phyloP scores from a whole-genome alignment of 2,797 vertebrate species.

The Esox masquinongy region DNA sequence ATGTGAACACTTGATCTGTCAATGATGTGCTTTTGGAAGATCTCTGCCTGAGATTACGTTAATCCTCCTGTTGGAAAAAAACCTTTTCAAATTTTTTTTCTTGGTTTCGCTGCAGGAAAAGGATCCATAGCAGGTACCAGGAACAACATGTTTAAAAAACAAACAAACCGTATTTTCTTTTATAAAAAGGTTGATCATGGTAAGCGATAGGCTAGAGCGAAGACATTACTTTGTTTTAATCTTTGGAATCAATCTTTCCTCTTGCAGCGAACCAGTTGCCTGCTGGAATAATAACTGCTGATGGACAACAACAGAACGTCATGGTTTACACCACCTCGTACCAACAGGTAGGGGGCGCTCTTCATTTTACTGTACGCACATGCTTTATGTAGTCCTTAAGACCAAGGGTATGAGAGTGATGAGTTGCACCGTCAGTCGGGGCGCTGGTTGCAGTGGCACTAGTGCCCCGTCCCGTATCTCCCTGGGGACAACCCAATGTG shows the following conservation, averaged over 20 bases:
- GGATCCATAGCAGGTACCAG: too few relatives aligned
- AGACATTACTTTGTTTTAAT: too few relatives aligned
- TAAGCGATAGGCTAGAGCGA: too few relatives aligned
- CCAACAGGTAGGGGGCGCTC: conserved; percentile 87
- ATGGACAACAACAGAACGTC: conserved; percentile 97
- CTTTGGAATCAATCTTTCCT: neutral
- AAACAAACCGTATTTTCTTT: too few relatives aligned
- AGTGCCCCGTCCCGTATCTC: neutral
- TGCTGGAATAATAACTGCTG: conserved; percentile 94
- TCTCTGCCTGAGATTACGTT: too few relatives aligned
- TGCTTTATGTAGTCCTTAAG: neutral
- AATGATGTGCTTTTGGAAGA: too few relatives aligned
- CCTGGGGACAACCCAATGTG: conserved; percentile 6
- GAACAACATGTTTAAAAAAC: too few relatives aligned
- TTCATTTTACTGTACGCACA: neutral
- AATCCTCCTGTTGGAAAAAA: too few relatives aligned
- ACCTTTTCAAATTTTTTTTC: too few relatives aligned
- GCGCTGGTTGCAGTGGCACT: conserved; percentile 11
- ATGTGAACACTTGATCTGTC: too few relatives aligned
- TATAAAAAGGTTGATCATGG: too few relatives aligned
- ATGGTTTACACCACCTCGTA: conserved; percentile 99
- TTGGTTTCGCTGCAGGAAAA: too few relatives aligned
- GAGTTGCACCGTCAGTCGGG: conserved; percentile 13
- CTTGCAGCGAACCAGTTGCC: conserved; percentile 89
- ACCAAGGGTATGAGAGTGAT: conserved; percentile 8